phyloP scores from a whole-genome alignment of 1,140 invertebrate species.

The Bilobella aurantiaca region DNA sequence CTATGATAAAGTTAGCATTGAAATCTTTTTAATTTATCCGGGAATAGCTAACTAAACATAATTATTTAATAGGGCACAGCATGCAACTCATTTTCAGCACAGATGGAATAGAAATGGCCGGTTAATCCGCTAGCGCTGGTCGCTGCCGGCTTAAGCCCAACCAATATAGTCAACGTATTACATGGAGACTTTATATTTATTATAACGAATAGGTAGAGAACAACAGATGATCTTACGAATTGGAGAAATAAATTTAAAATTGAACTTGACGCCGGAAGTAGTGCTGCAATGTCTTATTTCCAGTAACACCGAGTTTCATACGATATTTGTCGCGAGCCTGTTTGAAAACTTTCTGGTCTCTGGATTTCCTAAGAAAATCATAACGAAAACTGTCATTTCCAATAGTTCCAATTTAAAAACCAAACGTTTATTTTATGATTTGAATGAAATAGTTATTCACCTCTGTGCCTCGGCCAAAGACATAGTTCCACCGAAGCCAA shows the following conservation, averaged over 20 bases:
- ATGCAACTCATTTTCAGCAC: too few relatives aligned
- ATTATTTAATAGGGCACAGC: too few relatives aligned
- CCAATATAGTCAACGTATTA: too few relatives aligned
- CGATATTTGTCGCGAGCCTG: slow-evolving; percentile 63
- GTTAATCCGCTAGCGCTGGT: too few relatives aligned
- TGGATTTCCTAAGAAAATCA: slow-evolving; percentile 54
- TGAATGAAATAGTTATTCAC: slow-evolving; percentile 21
- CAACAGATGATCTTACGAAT: too few relatives aligned
- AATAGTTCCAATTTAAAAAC: slow-evolving; percentile 24
- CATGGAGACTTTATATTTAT: too few relatives aligned
- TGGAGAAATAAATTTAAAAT: slow-evolving; percentile 46
- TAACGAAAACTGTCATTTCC: slow-evolving; percentile 25
- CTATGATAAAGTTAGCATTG: background rate
- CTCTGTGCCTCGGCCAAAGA: slow-evolving; percentile 49
- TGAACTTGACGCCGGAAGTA: slow-evolving; percentile 70
- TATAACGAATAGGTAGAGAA: too few relatives aligned
- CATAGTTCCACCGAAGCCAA: slow-evolving; percentile 70
- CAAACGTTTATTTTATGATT: background rate
- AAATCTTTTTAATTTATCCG: too few relatives aligned
- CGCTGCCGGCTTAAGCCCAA: too few relatives aligned
- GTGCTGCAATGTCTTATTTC: slow-evolving; percentile 68
- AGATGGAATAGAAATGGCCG: too few relatives aligned
- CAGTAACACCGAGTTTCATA: slow-evolving; percentile 64
- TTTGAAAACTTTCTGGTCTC: slow-evolving; percentile 75
- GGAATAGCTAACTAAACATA: too few relatives aligned